Evolutionary conservation across 2,888 invertebrate genomes (phyloP).

Genomic region (Rhodophaea formosa): DNA sequence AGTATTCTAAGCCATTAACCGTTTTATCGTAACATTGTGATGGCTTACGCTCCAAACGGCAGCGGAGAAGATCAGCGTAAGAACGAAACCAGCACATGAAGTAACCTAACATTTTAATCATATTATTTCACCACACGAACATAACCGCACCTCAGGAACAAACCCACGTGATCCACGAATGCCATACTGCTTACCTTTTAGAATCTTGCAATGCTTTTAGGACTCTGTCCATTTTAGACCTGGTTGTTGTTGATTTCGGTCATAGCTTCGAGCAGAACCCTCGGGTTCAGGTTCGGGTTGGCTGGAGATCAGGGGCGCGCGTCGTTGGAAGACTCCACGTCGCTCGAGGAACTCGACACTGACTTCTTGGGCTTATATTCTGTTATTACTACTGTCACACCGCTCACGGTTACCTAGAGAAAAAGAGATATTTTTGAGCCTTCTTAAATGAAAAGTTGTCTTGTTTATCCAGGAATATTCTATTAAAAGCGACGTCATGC

Average conservation of each 20-base stretch:
- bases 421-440: slow-evolving; percentile 3
- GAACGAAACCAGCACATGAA: too few relatives aligned
- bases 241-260: slow-evolving; percentile 9
- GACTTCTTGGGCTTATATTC: slow-evolving; percentile 93
- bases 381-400: slow-evolving; percentile 97
- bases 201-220: neutral
- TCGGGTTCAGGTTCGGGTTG: slow-evolving; percentile 23
- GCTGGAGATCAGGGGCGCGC: slow-evolving; percentile 63
- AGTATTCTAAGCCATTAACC: too few relatives aligned
- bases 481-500: too few relatives aligned
- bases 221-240: neutral
- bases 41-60: too few relatives aligned
- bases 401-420: slow-evolving; percentile 90
- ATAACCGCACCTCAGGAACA: too few relatives aligned
- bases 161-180: too few relatives aligned
- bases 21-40: too few relatives aligned
- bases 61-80: too few relatives aligned
- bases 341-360: slow-evolving; percentile 70
- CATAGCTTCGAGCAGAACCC: slow-evolving; percentile 21
- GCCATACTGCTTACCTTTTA: neutral
- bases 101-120: too few relatives aligned
- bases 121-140: too few relatives aligned
- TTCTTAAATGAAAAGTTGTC: too few relatives aligned
- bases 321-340: slow-evolving; percentile 76
- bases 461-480: too few relatives aligned